Conservation (phyloP, 2,113 vertebrate species). For the Alaudala cheleensis region DNA sequence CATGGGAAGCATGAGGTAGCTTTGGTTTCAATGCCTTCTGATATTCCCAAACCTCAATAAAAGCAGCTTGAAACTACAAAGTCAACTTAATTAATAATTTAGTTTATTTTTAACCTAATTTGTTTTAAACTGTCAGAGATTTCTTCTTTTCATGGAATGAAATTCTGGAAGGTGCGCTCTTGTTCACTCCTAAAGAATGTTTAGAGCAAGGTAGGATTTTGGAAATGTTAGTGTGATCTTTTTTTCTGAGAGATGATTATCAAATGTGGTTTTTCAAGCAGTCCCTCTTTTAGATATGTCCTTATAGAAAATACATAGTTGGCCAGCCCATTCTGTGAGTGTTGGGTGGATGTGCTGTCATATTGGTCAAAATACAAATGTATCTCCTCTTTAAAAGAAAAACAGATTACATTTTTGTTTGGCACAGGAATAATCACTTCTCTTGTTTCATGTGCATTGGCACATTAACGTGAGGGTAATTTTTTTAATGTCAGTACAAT, state of each 20-base stretch:
- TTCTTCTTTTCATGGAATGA: not conserved
- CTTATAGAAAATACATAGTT: not conserved
- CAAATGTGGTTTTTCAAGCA: not conserved
- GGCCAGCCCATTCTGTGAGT: not conserved
- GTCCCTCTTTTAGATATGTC: not conserved
- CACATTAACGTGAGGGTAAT: accelerated
- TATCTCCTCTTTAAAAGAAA: not conserved
- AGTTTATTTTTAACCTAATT: not conserved
- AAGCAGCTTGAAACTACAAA: not conserved
- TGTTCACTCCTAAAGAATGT: not conserved
- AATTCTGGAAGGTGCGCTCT: not conserved
- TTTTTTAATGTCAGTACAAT: not conserved
- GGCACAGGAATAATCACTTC: not conserved
- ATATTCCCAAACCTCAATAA: not conserved
- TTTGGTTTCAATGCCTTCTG: not conserved
- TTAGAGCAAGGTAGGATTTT: not conserved
- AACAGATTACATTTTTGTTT: not conserved
- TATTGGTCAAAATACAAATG: not conserved
- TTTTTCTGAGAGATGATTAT: not conserved
- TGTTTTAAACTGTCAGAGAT: not conserved
- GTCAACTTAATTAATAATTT: not conserved
- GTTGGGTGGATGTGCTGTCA: not conserved
- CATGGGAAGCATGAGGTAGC: not conserved
- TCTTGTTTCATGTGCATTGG: not conserved
- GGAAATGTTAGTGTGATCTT: not conserved